Evolutionary conservation across 1,140 invertebrate species (phyloP).

Genomic region (Protaetia brevitarsis): DNA sequence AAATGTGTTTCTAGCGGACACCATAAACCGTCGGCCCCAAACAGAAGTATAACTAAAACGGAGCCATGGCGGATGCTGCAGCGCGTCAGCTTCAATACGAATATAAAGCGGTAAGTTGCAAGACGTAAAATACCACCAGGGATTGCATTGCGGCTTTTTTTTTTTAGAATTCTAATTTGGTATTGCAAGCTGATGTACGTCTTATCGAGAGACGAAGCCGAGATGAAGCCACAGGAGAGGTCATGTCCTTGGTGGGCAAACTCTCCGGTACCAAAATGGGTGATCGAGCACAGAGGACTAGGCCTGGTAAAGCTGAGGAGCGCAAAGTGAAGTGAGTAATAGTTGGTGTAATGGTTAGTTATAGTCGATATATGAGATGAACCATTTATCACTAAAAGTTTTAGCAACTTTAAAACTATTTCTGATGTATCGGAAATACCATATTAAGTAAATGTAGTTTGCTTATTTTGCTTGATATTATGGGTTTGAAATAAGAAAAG

Average conservation of each 20-base stretch:
- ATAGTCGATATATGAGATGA: too few relatives aligned
- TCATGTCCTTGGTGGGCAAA: constrained; percentile 91
- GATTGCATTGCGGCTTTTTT: constrained; percentile 27
- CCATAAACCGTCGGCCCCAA: too few relatives aligned
- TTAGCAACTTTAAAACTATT: background rate
- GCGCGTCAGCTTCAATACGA: constrained; percentile 98
- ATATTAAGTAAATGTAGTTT: too few relatives aligned
- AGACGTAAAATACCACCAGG: constrained; percentile 21
- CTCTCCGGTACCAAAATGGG: constrained; percentile 94
- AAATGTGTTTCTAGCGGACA: too few relatives aligned
- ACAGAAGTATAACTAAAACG: too few relatives aligned
- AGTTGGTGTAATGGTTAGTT: too few relatives aligned
- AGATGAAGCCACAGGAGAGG: constrained; percentile 99
- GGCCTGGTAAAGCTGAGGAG: constrained; percentile 85
- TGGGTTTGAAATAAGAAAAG: too few relatives aligned
- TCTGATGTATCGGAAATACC: too few relatives aligned
- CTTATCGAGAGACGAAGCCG: constrained; percentile 93
- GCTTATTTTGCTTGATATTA: too few relatives aligned
- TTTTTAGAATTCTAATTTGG: constrained; percentile 97
- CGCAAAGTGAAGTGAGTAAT: constrained; percentile 83
- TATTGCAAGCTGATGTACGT: constrained; percentile 97
- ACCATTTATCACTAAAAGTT: too few relatives aligned
- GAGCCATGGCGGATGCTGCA: constrained; percentile 93
- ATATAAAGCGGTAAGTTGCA: constrained; percentile 93
- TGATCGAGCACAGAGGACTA: constrained; percentile 84